A percentile compares a stretch with the other conserved stretches of the same genome.
Evolutionary conservation across 2,797 vertebrate species (phyloP).

Genomic region (Lepidocolaptes lacrymiger): DNA sequence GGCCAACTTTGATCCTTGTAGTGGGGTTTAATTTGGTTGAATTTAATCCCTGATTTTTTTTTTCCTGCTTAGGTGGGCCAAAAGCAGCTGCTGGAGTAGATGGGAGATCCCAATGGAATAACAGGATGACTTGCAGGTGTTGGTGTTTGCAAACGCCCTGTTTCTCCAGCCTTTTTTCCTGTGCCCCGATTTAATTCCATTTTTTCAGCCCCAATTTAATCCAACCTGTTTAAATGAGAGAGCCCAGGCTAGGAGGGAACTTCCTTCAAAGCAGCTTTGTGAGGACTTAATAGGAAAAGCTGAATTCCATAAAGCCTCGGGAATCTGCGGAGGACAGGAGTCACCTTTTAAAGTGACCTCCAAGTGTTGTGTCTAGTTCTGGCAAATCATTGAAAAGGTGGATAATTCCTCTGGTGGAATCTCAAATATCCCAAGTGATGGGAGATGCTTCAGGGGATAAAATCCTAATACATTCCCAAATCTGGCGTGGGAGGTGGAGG

Average conservation of each 20-base stretch:
- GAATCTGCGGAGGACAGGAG: background rate
- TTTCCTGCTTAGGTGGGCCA: background rate
- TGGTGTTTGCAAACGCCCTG: background rate
- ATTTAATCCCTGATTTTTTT: background rate
- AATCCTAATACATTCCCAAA: rapidly evolving
- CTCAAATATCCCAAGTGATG: rapidly evolving
- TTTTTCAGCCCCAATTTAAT: background rate
- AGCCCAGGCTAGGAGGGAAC: background rate
- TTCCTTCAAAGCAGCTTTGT: background rate
- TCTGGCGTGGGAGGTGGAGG: background rate
- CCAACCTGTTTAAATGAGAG: background rate
- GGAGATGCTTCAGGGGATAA: background rate
- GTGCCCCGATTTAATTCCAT: background rate
- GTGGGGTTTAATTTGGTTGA: background rate
- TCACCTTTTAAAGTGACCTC: background rate
- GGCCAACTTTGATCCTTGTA: background rate
- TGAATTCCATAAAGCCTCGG: background rate
- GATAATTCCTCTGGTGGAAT: background rate
- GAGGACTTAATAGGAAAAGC: background rate
- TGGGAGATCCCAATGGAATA: background rate
- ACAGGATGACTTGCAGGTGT: background rate
- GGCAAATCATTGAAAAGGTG: background rate
- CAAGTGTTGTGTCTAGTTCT: background rate
- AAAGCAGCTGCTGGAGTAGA: background rate
- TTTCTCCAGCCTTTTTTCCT: background rate